Evolutionary conservation across 2,888 invertebrate species (phyloP).

Genomic region (Agrilus biguttatus): DNA sequence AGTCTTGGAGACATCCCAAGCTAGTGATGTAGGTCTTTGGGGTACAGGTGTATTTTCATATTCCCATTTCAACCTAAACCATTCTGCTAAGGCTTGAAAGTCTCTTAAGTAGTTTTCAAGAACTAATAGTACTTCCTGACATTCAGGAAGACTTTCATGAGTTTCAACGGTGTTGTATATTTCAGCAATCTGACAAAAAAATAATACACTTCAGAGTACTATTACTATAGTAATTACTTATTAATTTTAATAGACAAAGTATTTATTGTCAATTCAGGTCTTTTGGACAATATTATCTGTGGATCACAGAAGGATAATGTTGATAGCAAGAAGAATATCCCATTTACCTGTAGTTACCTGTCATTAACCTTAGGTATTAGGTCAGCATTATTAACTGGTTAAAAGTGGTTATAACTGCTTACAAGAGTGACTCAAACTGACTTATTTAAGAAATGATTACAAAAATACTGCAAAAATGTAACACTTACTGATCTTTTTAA

Average conservation of each 20-base stretch:
- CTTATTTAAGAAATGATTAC: too few species aligned
- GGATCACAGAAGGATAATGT: too few species aligned
- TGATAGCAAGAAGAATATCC: too few species aligned
- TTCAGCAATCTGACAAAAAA: slow-evolving; percentile 54
- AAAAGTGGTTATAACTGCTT: too few species aligned
- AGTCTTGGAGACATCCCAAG: slow-evolving; percentile 93
- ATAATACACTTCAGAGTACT: background rate
- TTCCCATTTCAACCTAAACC: slow-evolving; percentile 86
- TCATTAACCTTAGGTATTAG: slow-evolving; percentile 1
- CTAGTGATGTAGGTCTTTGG: slow-evolving; percentile 74
- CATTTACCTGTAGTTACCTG: too few species aligned
- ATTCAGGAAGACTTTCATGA: slow-evolving; percentile 86
- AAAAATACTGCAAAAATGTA: background rate
- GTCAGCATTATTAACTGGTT: background rate
- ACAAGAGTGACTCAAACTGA: too few species aligned
- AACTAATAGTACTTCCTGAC: slow-evolving; percentile 90
- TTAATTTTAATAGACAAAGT: too few species aligned
- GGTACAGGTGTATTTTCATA: slow-evolving; percentile 80
- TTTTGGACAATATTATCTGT: too few species aligned
- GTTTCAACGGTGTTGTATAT: slow-evolving; percentile 93
- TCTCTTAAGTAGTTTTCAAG: slow-evolving; percentile 89
- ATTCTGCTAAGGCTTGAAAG: slow-evolving; percentile 85
- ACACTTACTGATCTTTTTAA: slow-evolving; percentile 66
- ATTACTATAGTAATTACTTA: too few species aligned
- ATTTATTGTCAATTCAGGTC: too few species aligned